Conservation (phyloP, 1,140 invertebrate species). For the Drosophila arizonae region DNA sequence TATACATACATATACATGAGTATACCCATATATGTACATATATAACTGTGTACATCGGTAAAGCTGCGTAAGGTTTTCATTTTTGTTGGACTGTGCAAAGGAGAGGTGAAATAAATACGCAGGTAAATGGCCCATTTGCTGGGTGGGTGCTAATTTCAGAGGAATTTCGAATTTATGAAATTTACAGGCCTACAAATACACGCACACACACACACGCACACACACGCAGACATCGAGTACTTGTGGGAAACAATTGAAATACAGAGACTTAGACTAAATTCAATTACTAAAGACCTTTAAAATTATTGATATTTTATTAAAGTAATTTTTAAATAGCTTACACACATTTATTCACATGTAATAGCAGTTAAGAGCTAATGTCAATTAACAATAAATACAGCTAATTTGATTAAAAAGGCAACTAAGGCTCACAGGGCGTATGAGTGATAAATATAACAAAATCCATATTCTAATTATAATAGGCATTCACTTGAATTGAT, state of each 20-base stretch:
- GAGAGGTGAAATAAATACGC: slow-evolving; percentile 12
- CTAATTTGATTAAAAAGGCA: neutral
- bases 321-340: slow-evolving; percentile 12
- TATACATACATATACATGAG: neutral
- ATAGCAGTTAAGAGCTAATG: neutral
- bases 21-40: neutral
- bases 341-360: slow-evolving; percentile 26
- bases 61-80: slow-evolving; percentile 61
- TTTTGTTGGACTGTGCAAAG: slow-evolving; percentile 42
- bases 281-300: neutral
- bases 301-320: slow-evolving; percentile 13
- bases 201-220: slow-evolving; percentile 1
- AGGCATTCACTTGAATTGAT: neutral
- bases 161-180: slow-evolving; percentile 67
- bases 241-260: slow-evolving; percentile 12
- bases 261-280: neutral
- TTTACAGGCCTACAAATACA: slow-evolving; percentile 48
- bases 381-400: slow-evolving; percentile 4
- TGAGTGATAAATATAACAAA: neutral
- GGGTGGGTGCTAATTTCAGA: slow-evolving; percentile 65
- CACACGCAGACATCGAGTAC: neutral
- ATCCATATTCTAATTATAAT: neutral
- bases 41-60: neutral
- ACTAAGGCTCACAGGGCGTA: neutral
- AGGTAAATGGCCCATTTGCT: slow-evolving; percentile 47